Evolutionary conservation across 37 sponge, comb jelly and placozoan species (phyloP), one percentile per base, ranked within the genome.

Genomic region (Chondrilla cf. caribensis): DNA sequence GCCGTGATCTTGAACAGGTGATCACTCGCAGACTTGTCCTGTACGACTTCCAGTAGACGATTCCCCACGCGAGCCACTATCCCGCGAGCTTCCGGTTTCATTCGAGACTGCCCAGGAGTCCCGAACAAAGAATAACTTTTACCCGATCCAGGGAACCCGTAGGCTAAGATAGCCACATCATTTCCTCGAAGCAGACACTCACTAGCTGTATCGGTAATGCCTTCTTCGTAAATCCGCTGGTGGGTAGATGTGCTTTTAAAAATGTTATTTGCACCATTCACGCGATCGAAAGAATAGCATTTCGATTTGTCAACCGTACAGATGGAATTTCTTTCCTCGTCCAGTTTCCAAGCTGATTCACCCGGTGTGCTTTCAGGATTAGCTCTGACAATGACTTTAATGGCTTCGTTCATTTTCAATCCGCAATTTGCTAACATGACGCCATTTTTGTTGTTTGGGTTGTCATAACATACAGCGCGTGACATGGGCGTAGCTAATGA

Each of bases 41-140:
- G 66, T 11, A 82, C 51, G 21, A 19, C 33, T 33, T 81, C 70
- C 19, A 86, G 72, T 22, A 90, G 37, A 35, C 84, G 84, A 19
- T 62, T 39, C 2, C 79, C 84, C 26, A 78, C 60, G 58, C 87
- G 65, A 14, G 40, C 64, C 6, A 86, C 80, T 22, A 90, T 54
- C 31, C 91, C 91, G 4, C 87, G 42, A 11, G 91, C 91, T 36
- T 86, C 84, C n/a, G 64, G 43, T 41, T 44, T 83, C 18, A 73
- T 29, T 33, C 91, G 37, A 0, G 84, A 58, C 78, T 86, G 84
- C 0, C 87, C 87, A 21, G 91, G 35, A 1, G 87, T 86, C 4
- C 91, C 91, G 31, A 90, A 81, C 25, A 86, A 24, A 0, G 84
- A 80, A 70, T 84, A 80, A 19, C 87, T 78, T 58, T 90, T 90